phyloP scores from a whole-genome alignment of 2,797 vertebrate species.

The Enteromius treurensis region DNA sequence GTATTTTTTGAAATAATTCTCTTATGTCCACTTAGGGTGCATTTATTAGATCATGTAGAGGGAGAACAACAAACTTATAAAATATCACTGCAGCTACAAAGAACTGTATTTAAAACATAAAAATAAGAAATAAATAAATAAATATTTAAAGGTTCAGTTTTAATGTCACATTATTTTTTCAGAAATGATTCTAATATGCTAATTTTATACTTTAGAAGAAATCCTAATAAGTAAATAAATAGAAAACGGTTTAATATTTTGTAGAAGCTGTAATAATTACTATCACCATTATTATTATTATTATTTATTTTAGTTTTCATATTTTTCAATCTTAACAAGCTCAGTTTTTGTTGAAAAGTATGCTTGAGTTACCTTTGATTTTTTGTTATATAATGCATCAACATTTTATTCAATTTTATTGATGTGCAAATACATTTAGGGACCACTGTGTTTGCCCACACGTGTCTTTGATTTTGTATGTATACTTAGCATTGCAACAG shows the following conservation, averaged over 20 bases:
- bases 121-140: no score
- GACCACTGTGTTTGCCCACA: background rate
- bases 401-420: background rate
- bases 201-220: background rate
- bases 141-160: no score
- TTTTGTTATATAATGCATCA: background rate
- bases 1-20: background rate
- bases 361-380: background rate
- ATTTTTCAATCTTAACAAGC: background rate
- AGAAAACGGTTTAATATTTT: background rate
- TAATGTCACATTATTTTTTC: background rate
- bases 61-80: background rate
- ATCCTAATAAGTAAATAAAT: background rate
- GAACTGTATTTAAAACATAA: background rate
- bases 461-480: background rate
- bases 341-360: background rate
- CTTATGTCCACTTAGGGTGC: background rate
- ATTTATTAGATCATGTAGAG: background rate
- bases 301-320: background rate
- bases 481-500: background rate
- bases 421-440: background rate
- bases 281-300: background rate
- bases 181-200: background rate
- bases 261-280: background rate
- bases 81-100: background rate